phyloP scores from a whole-genome alignment of 2,797 vertebrate genomes.

The Lepus oiostolus region DNA sequence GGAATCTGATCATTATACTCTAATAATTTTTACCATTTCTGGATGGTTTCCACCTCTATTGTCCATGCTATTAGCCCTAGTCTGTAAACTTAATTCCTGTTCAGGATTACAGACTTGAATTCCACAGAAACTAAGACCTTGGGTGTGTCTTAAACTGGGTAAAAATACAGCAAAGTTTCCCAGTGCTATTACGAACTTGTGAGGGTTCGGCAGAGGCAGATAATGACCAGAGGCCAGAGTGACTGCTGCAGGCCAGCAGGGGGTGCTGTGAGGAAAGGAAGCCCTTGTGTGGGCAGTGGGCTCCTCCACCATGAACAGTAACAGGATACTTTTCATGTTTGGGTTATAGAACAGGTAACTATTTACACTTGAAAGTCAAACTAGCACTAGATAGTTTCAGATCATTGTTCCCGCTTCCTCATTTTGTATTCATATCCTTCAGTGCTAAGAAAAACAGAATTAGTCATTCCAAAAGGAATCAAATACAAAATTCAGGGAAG shows the following conservation, averaged over 20 bases:
- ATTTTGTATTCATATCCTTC: not conserved
- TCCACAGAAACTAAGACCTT: not conserved
- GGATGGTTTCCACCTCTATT: not conserved
- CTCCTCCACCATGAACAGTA: not conserved
- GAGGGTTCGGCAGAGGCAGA: not conserved
- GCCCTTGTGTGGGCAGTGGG: fast-evolving
- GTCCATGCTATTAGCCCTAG: not conserved
- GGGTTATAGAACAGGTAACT: not conserved
- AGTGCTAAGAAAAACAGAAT: constrained; percentile 6
- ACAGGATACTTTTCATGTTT: not conserved
- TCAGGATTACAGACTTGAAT: constrained; percentile 47
- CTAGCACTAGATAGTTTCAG: not conserved
- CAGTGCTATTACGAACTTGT: not conserved
- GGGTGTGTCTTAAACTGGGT: not conserved
- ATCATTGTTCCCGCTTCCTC: not conserved
- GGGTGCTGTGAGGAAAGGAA: not conserved
- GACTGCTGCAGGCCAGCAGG: not conserved
- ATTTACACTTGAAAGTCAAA: not conserved
- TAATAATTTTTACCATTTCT: not conserved
- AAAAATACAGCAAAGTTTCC: constrained; percentile 6
- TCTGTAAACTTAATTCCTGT: constrained; percentile 5
- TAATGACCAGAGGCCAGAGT: not conserved
- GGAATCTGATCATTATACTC: not conserved
- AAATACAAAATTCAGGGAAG: constrained; percentile 46
- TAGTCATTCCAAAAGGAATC: constrained; percentile 4